Evolutionary conservation across 2,797 vertebrate species (phyloP), one percentile per base, ranked within the genome.

Genomic region (Myripristis murdjan): DNA sequence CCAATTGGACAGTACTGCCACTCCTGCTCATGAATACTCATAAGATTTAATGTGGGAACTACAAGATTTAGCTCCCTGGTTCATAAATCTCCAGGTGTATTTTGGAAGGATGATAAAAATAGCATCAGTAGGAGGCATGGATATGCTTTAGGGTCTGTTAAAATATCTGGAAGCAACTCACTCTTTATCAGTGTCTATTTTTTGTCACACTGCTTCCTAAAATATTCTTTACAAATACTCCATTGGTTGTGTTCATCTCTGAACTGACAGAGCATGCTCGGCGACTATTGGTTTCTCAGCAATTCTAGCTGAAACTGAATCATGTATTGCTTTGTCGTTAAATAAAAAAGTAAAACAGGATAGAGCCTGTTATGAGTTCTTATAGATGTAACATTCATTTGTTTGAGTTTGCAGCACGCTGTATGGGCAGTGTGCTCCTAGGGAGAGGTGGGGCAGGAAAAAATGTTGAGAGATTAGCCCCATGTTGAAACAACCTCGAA

Each of bases 401-500:
- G n/a, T 59, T 63, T 66, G 49, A 77, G 61, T 84, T 86, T 81
- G 56, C 1, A 24, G 54, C 60, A 70, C 75, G 64, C 49, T 54
- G 43, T 64, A 57, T 63, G 26, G 68, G 72, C 64, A 28, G 46
- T 6, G 5, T 8, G 56, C 2, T 43, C 6, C 53, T 80, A 39
- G 61, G 77, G 70, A 81, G 64, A 67, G 65, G 41, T 51, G 63
- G 60, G 56, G 33, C 70, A 61, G 48, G 18, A 33, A 57, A 71
- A 77, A 83, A 81, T 65, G 44, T 69, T 64, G 64, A 69, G 87
- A 87, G 87, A 93, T 92, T 89, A 91, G 85, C 73, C 43, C 85
- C 49, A 66, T 60, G n/a, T 59, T 68, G 67, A 89, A 86, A 89
- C 64, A 73, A 59, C 74, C 61, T 18, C 58, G 77, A 84, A 58